Evolutionary conservation across 37 sponge, comb jelly and placozoan genomes (phyloP).

Genomic region (Axinella damicornis): DNA sequence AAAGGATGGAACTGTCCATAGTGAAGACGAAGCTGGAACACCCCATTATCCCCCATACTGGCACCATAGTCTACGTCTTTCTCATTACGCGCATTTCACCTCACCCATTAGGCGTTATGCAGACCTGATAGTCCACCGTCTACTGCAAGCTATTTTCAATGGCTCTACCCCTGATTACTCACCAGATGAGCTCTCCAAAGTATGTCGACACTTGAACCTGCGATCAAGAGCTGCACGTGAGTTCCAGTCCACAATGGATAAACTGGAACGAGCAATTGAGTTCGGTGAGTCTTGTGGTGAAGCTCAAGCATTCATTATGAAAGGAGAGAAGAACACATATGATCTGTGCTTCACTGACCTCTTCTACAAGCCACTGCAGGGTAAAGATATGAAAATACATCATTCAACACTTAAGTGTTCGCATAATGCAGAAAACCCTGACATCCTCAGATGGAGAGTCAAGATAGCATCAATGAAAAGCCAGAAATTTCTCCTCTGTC

Average conservation of each 20-base stretch:
- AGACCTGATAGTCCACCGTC: constrained; percentile 56
- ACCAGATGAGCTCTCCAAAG: background rate
- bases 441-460: background rate
- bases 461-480: constrained; percentile 1
- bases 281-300: background rate
- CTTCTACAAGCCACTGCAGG: background rate
- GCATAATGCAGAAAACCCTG: background rate
- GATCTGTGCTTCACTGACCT: no score
- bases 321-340: background rate
- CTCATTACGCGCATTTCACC: constrained; percentile 56
- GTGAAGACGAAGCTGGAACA: background rate
- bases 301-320: background rate
- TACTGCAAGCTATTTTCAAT: constrained; percentile 14
- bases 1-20: no score
- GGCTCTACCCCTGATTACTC: background rate
- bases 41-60: background rate
- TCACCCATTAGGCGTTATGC: constrained; percentile 63
- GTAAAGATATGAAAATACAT: background rate
- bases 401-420: background rate
- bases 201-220: constrained; percentile 20
- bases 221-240: constrained; percentile 7
- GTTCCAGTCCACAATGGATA: constrained; percentile 15
- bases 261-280: constrained; percentile 5
- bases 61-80: constrained; percentile 9
- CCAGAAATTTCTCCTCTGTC: background rate